Base-by-base conservation (phyloP, 2,797 vertebrate species). In the Arnoldichthys spilopterus region DNA sequence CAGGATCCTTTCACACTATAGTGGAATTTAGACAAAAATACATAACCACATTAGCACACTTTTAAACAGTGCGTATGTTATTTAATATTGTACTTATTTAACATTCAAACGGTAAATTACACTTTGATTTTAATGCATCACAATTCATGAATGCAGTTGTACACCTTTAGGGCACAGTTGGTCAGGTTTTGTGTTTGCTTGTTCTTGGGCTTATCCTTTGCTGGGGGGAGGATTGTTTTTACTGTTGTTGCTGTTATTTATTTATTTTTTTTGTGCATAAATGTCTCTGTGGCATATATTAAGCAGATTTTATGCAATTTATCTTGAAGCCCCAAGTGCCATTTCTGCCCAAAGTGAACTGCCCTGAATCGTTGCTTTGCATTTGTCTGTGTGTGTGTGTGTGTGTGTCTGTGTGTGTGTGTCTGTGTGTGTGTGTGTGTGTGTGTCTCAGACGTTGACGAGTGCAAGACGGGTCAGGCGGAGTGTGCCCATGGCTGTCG, bases 401-500 rank as follows among this genome's bases (percentile, higher is more conserved):
- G 64, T 66, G 16, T 59, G 63, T 62, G 24, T 63, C 24, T 70
- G 30, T 82, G 58, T 61, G 30, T 72, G 40, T 74, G 3, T 69
- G 67, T 78, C 30, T 67, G 0, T 78, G 69, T 73, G 45, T 66
- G n/a, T 82, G 79, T 80, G 64, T 71, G 30, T 61, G 59, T 84
- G 26, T 81, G 54, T 51, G 28, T 66, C 34, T 16, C 89, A 99
- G 98, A 99, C 0, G 86, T 98, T 22, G 94, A 99, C 0, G 98
- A 99, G 73, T 99, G 98, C 61, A 85, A 89, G 79, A 64, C 56
- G 0, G 93, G 94, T 7, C 82, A 86, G 32, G 92, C 92, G 58
- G 78, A 72, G 85, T 99, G 98, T 1, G 90, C 95, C 1, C 97
- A 99, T 0, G 91, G 93, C 86, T 99, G 98, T 79, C 94, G 94